A percentile compares a stretch with the other conserved stretches of the same genome.
Conservation (phyloP, 2,888 invertebrate species). For the Pyralis farinalis region DNA sequence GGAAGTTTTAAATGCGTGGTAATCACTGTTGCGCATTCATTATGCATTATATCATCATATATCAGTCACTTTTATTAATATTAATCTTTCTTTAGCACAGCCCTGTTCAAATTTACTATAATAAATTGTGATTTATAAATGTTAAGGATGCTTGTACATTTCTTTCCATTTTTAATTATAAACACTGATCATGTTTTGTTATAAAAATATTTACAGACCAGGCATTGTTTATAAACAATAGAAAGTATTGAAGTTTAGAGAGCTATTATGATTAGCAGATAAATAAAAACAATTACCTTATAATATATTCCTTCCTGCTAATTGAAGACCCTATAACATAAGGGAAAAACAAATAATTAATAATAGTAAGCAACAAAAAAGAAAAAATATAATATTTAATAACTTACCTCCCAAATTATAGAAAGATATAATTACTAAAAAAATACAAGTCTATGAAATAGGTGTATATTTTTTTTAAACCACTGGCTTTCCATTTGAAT, state of each 20-base stretch:
- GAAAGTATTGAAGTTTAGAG: too few relatives aligned
- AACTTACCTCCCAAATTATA: slow-evolving; percentile 12
- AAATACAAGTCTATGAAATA: slow-evolving; percentile 16
- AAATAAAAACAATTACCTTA: slow-evolving; percentile 12
- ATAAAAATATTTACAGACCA: too few relatives aligned
- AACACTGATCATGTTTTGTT: too few relatives aligned
- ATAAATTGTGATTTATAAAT: too few relatives aligned
- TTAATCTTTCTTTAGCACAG: too few relatives aligned
- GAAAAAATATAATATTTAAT: background rate
- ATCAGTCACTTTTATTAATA: too few relatives aligned
- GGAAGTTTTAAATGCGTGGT: slow-evolving; percentile 79
- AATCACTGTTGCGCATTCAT: slow-evolving; percentile 79
- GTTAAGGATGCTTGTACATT: too few relatives aligned
- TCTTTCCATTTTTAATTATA: too few relatives aligned
- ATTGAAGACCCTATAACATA: background rate
- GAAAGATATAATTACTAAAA: background rate
- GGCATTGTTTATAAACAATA: too few relatives aligned
- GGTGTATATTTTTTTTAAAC: slow-evolving; percentile 37
- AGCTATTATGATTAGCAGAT: too few relatives aligned
- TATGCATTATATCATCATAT: slow-evolving; percentile 73
- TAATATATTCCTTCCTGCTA: background rate
- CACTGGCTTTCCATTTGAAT: slow-evolving; percentile 52
- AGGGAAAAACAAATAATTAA: background rate
- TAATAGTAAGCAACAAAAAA: background rate
- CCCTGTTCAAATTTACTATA: too few relatives aligned